phyloP scores from a whole-genome alignment of 2,797 vertebrate genomes.

The Peromyscus melanophrys region DNA sequence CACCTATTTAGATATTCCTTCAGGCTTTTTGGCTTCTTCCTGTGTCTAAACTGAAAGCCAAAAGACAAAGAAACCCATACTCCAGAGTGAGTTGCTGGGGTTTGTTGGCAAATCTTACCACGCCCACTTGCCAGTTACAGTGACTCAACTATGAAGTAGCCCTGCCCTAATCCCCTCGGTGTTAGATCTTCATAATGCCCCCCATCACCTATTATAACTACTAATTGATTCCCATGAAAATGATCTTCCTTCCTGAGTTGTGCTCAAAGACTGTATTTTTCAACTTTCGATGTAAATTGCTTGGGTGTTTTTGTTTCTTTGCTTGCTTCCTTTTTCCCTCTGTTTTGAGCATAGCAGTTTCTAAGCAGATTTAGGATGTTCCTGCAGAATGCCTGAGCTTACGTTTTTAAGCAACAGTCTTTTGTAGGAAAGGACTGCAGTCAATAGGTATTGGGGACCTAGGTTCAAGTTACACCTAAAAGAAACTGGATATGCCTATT shows the following conservation, averaged over 20 bases:
- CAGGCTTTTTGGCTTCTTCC: constrained; percentile 44
- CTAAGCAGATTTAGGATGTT: constrained; percentile 24
- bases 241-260: constrained; percentile 58
- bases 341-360: constrained; percentile 43
- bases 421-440: constrained; percentile 13
- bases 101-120: constrained; percentile 73
- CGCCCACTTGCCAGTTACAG: constrained; percentile 66
- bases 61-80: constrained; percentile 52
- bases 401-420: background rate
- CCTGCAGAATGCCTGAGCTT: background rate
- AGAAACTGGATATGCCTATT: constrained; percentile 44
- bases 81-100: constrained; percentile 64
- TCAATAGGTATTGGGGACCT: background rate
- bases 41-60: constrained; percentile 71
- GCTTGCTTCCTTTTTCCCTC: background rate
- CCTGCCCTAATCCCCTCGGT: background rate
- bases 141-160: constrained; percentile 79
- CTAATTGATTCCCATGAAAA: constrained; percentile 64
- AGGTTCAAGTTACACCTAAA: constrained; percentile 14
- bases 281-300: constrained; percentile 65
- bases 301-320: constrained; percentile 28
- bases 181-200: constrained; percentile 43
- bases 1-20: constrained; percentile 4
- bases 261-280: constrained; percentile 36
- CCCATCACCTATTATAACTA: constrained; percentile 68